Evolutionary conservation across 2,113 vertebrate genomes (phyloP).

Genomic region (Cervus canadensis): DNA sequence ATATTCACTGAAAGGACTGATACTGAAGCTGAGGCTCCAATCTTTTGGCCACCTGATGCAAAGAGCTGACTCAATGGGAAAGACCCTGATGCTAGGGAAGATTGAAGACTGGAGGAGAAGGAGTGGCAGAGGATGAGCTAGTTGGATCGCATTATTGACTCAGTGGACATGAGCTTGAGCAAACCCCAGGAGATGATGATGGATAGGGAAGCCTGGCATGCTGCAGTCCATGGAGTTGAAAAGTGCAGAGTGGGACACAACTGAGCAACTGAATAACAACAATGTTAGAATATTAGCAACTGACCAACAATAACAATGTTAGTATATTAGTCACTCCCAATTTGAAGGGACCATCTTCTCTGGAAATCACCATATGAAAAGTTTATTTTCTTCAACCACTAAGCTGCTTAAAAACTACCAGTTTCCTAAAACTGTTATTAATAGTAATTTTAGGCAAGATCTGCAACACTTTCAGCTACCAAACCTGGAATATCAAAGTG

Average conservation of each 20-base stretch:
- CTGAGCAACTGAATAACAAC: not conserved
- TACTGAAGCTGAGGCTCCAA: not conserved
- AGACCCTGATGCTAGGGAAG: not conserved
- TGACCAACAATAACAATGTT: not conserved
- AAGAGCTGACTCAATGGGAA: not conserved
- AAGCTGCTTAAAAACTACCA: not conserved
- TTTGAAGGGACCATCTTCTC: not conserved
- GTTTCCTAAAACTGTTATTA: slow-evolving; percentile 30
- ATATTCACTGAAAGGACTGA: not conserved
- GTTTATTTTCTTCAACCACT: not conserved
- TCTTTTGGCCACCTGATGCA: not conserved
- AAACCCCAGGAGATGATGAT: not conserved
- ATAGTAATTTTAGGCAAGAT: slow-evolving; percentile 6
- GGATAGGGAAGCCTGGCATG: not conserved
- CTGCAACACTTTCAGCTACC: not conserved
- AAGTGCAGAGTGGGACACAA: not conserved
- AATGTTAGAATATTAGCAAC: not conserved
- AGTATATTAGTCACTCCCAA: not conserved
- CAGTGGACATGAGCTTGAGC: not conserved
- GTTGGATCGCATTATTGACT: not conserved
- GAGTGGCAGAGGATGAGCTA: not conserved
- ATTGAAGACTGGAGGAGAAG: not conserved
- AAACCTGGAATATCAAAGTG: not conserved
- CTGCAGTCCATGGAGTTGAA: not conserved
- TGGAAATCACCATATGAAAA: not conserved